Base-by-base conservation (phyloP, 1,140 invertebrate genomes). In the Macrostomum lignano region DNA sequence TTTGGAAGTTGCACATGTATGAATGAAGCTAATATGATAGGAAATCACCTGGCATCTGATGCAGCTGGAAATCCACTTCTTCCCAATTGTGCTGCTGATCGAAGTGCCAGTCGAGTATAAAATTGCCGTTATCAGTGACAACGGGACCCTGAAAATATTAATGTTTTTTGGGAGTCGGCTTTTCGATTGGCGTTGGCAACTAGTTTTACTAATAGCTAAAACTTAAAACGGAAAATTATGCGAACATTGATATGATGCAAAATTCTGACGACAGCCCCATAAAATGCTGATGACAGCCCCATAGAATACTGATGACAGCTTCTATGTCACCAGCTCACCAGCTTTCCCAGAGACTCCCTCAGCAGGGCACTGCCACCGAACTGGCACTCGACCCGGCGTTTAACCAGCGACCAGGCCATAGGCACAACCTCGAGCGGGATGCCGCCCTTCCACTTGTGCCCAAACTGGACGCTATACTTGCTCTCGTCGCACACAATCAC, bases 101-200 rank as follows among this genome's bases (percentile, higher is more conserved):
- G 58, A 91, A 81, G 38, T 68, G 60, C 78, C 84, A 94, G 52
- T 94, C 86, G 3, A 96, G 46, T 37, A 94, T 71, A 51, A 94
- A 86, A 61, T 93, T 94, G 7, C 79, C 78, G 67, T 91, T 93
- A 51, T 96, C 86, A 7, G 84, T 93, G 3, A 96, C 68, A 21
- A 91, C 69, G 21, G 86, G 86, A 17, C 86, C 86, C n/a, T n/a
- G n/a, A n/a, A n/a, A n/a, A 69, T 71, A 20, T 6, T 36, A 11
- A 17, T 11, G 10, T 13, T 30, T 30, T 30, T 13, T 13, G 7
- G 13, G 11, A 30, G 11, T 13, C 13, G n/a, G n/a, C n/a, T n/a
- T n/a, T n/a, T n/a, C n/a, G n/a, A n/a, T n/a, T n/a, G n/a, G n/a
- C n/a, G n/a, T n/a, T n/a, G n/a, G n/a, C n/a, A n/a, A n/a, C n/a